phyloP scores from a whole-genome alignment of 2,888 invertebrate genomes.

The Philereme transversata region DNA sequence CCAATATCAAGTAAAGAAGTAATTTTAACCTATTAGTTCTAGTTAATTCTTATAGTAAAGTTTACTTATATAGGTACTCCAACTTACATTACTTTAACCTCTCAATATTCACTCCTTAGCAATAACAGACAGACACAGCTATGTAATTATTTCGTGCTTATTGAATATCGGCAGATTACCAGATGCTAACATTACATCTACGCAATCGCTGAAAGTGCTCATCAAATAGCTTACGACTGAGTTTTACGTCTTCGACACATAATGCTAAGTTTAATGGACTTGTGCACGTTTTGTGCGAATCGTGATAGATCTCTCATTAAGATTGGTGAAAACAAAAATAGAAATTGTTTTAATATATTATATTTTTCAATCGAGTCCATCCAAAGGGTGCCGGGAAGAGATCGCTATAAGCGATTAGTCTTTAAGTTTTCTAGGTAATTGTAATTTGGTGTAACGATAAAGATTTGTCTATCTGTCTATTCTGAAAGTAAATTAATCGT shows the following conservation, averaged over 20 bases:
- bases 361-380: too few species aligned
- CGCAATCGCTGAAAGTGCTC: conserved; percentile 26
- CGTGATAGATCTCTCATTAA: background rate
- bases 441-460: too few species aligned
- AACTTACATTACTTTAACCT: too few species aligned
- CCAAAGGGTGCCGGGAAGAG: too few species aligned
- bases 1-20: too few species aligned
- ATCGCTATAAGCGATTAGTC: too few species aligned
- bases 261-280: conserved; percentile 18
- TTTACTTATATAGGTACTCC: too few species aligned
- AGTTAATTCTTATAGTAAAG: too few species aligned
- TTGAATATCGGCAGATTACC: conserved; percentile 4
- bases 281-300: conserved; percentile 7
- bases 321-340: background rate
- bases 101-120: background rate
- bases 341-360: background rate
- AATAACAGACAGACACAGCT: background rate
- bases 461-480: too few species aligned
- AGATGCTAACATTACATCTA: conserved; percentile 9
- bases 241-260: conserved; percentile 32
- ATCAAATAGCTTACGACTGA: conserved; percentile 32
- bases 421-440: too few species aligned
- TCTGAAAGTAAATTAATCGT: too few species aligned
- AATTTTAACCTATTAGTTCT: too few species aligned
- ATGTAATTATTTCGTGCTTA: conserved; percentile 7